These are phyloP conservation scores for Prinia subflava DNA, from an alignment of 2,113 vertebrate genomes.

Conservation along the genomic window DNA sequence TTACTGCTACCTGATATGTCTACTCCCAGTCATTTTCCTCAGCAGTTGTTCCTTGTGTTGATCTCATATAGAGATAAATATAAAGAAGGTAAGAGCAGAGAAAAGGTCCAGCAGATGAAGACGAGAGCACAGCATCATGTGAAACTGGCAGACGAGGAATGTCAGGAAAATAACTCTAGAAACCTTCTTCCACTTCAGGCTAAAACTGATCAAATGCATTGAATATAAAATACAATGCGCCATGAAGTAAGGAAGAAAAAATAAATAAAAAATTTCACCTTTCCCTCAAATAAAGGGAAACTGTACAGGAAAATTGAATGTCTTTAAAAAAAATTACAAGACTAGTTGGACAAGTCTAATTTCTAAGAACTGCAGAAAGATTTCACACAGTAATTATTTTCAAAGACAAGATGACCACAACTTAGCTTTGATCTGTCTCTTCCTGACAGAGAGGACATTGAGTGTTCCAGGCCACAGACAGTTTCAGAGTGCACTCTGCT, in stretches of 20 bases:
- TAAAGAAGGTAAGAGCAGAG: neutral
- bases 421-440: neutral
- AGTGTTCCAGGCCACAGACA: neutral
- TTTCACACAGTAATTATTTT: neutral
- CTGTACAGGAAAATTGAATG: neutral
- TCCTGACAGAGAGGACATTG: neutral
- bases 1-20: neutral
- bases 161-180: neutral
- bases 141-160: neutral
- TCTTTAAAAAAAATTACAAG: neutral
- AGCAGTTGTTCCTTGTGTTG: neutral
- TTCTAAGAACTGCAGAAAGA: neutral
- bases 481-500: neutral
- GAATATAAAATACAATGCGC: neutral
- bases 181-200: neutral
- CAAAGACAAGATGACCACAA: neutral
- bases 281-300: conserved; percentile 22
- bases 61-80: neutral
- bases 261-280: neutral
- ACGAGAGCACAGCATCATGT: neutral
- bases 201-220: neutral
- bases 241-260: neutral
- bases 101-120: neutral
- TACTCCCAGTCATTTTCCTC: neutral
- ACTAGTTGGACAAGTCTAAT: neutral